Base-by-base conservation (phyloP, 2,113 vertebrate genomes). In the Cranoglanis bouderius region DNA sequence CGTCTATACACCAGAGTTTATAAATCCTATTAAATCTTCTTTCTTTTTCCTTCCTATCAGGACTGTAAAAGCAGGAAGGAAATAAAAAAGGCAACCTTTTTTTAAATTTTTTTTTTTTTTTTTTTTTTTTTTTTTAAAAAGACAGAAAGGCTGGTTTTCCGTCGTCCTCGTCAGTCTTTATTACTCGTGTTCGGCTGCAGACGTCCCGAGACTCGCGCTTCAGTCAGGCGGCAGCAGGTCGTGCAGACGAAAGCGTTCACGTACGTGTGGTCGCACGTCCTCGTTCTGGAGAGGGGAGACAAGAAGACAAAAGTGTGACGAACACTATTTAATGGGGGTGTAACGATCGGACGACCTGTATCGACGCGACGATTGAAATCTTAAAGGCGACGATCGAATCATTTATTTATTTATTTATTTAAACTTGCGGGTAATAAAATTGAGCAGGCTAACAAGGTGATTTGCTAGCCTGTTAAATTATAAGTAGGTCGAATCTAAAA, bases 181-280 rank as follows among this genome's bases (percentile, higher is more conserved):
- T 88, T 84, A 89, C 61, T 81, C 43, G 55, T 84, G 93, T 85
- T 83, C 90, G 92, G 89, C 92, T 70, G 38, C 88, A 85, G 88
- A 51, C 51, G 74, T 18, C 72, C 26, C 16, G n/a, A 10, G 29
- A 10, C 49, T 81, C 18, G 14, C 3, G 51, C 86, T 89, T 96
- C 97, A 97, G 85, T 97, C 97, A 3, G 96, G 97, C 91, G 97
- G 97, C 92, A 97, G 95, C 92, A 97, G 96, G 94, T 97, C 97
- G 92, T 97, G 97, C 95, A 97, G 96, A 87, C 97, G 97, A 96
- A 97, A 97, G 95, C 95, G 95, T 95, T 97, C 97, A 95, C 97
- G 93, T 96, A 97, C 97, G 94, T 97, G 96, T 90, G 97, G 97
- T 86, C 97, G 96, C 88, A 97, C 97, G 90, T 97, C 97, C 95